Percentiles rank a stretch among this genome's conserved stretches.
phyloP scores from a whole-genome alignment of 2,113 vertebrate species.

The Tetrao urogallus region DNA sequence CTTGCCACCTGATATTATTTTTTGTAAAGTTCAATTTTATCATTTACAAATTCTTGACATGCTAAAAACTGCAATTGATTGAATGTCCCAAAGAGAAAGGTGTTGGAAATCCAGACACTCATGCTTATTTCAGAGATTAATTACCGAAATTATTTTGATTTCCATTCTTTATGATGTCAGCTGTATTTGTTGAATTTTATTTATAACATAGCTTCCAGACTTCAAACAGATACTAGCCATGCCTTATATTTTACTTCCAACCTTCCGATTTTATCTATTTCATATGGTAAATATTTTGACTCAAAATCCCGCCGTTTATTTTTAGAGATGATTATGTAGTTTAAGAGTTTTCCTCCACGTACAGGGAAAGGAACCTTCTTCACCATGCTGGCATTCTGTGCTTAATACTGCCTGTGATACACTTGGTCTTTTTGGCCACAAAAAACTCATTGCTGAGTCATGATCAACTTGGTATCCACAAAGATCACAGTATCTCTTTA shows the following conservation, averaged over 20 bases:
- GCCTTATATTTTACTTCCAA: not conserved
- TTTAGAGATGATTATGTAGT: not conserved
- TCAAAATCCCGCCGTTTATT: not conserved
- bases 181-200: constrained; percentile 1
- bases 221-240: not conserved
- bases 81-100: not conserved
- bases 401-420: not conserved
- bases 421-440: not conserved
- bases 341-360: not conserved
- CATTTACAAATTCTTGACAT: constrained; percentile 15
- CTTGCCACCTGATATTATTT: constrained; percentile 22
- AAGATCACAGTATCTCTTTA: not conserved
- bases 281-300: not conserved
- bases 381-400: accelerated
- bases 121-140: constrained; percentile 47
- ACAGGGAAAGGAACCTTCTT: not conserved
- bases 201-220: not conserved
- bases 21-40: constrained; percentile 18
- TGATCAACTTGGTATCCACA: not conserved
- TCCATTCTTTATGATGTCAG: not conserved
- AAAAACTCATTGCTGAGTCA: not conserved
- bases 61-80: not conserved
- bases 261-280: not conserved
- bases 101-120: not conserved
- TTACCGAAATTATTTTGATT: constrained; percentile 35